phyloP scores from a whole-genome alignment of 1,140 invertebrate species.

The Holotrichia oblita region DNA sequence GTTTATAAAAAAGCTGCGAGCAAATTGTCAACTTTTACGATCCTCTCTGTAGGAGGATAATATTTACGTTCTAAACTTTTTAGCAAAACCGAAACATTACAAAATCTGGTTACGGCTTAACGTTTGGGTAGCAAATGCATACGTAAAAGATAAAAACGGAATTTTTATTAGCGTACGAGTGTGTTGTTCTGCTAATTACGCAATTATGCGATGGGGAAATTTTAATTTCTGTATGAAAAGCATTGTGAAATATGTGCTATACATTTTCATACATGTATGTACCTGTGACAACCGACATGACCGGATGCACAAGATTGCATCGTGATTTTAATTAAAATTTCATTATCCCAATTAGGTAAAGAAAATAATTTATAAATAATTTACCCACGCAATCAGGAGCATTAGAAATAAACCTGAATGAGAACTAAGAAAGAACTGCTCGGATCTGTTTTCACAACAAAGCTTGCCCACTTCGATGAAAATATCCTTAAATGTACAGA shows the following conservation, averaged over 20 bases:
- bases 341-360: too few species aligned
- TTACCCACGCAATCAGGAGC: too few species aligned
- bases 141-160: background rate
- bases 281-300: too few species aligned
- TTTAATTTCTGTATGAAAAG: background rate
- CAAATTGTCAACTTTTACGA: background rate
- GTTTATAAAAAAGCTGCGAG: background rate
- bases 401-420: too few species aligned
- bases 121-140: background rate
- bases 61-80: background rate
- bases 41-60: background rate
- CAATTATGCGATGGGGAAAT: background rate
- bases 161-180: background rate
- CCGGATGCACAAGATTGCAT: too few species aligned
- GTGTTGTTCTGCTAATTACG: slow-evolving; percentile 12
- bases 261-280: too few species aligned
- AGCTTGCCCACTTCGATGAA: too few species aligned
- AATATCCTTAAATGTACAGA: too few species aligned
- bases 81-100: background rate
- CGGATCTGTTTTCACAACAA: too few species aligned
- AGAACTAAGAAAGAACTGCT: too few species aligned
- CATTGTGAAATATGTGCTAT: background rate
- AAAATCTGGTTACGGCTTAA: background rate
- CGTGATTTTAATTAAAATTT: too few species aligned
- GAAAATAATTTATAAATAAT: too few species aligned